Evolutionary conservation across 2,888 invertebrate species (phyloP).

Genomic region (Epirrhoe tristata): DNA sequence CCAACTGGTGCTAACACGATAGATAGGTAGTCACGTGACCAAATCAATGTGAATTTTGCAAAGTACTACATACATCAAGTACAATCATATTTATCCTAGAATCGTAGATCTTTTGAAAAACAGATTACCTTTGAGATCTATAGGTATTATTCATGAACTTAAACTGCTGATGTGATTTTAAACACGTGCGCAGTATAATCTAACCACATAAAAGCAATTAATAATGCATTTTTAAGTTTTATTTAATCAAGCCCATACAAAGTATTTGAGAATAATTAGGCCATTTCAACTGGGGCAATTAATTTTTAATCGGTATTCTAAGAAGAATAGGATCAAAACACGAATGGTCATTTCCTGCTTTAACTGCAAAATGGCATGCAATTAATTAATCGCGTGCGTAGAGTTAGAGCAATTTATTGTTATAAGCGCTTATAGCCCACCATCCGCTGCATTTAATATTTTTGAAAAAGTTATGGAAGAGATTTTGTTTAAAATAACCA

Average conservation of each 20-base stretch:
- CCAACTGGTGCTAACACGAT: too few species aligned
- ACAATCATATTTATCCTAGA: too few species aligned
- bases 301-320: background rate
- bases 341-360: conserved; percentile 21
- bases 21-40: too few species aligned
- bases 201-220: conserved; percentile 11
- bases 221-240: conserved; percentile 16
- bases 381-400: conserved; percentile 3
- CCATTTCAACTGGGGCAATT: conserved; percentile 2
- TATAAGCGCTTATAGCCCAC: too few species aligned
- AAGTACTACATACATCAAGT: too few species aligned
- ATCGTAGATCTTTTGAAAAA: too few species aligned
- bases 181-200: conserved; percentile 34
- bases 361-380: conserved; percentile 11
- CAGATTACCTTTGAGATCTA: too few species aligned
- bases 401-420: too few species aligned
- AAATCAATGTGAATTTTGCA: too few species aligned
- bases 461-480: too few species aligned
- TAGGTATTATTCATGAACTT: conserved; percentile 10
- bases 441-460: too few species aligned
- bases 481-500: too few species aligned
- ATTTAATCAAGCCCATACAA: conserved; percentile 12
- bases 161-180: conserved; percentile 12
- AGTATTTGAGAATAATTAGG: conserved; percentile 3
- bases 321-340: conserved; percentile 3